Conservation (phyloP, 2,888 invertebrate species). For the Chelonus formosanus region DNA sequence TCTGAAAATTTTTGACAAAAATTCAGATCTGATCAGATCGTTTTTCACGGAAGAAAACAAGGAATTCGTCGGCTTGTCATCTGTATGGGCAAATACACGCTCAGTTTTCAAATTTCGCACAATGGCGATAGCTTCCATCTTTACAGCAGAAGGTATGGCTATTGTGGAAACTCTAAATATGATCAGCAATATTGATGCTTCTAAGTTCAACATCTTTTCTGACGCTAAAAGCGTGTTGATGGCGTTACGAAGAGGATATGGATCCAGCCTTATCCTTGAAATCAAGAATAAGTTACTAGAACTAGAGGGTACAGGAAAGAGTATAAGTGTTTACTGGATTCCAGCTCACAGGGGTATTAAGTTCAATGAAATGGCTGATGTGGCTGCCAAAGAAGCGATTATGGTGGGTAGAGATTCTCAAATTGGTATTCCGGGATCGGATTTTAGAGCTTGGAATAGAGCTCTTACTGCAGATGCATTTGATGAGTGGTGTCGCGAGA, state of each 20-base stretch:
- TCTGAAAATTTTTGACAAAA: conserved; percentile 11
- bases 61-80: conserved; percentile 23
- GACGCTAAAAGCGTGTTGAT: conserved; percentile 21
- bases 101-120: conserved; percentile 5
- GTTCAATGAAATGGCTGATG: conserved; percentile 19
- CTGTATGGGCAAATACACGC: neutral
- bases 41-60: too few relatives aligned
- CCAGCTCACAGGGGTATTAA: conserved; percentile 21
- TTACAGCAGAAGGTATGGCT: conserved; percentile 23
- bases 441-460: conserved; percentile 9
- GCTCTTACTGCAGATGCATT: too few relatives aligned
- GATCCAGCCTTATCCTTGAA: neutral
- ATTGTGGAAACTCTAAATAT: conserved; percentile 19
- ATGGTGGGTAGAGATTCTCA: neutral
- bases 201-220: conserved; percentile 20
- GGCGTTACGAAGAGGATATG: conserved; percentile 3
- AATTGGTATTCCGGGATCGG: conserved; percentile 8
- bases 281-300: too few relatives aligned
- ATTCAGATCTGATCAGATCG: too few relatives aligned
- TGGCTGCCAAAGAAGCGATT: conserved; percentile 19
- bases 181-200: neutral
- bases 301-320: conserved; percentile 11
- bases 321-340: conserved; percentile 15
- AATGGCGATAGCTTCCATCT: conserved; percentile 20
- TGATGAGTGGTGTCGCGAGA: too few relatives aligned